Percentiles rank a stretch among this genome's conserved stretches.
These are phyloP conservation scores for Marronus borbonicus DNA, from an alignment of 2,888 invertebrate genomes.

Conservation along the genomic window DNA sequence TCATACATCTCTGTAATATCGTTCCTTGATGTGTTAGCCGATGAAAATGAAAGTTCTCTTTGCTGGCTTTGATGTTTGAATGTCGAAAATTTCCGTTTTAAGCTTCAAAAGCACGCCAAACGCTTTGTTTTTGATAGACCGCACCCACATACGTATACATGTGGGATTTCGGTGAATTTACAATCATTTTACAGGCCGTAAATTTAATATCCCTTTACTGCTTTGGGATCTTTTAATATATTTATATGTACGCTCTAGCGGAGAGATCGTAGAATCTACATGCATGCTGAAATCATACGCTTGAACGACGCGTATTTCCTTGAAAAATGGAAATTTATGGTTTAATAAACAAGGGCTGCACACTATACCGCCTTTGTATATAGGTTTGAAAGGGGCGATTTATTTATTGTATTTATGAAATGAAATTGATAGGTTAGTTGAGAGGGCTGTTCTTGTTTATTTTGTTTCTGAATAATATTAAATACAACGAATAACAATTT, in stretches of 20 bases:
- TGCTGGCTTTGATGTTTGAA: conserved; percentile 8
- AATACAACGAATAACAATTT: too few species aligned
- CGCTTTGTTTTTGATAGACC: conserved; percentile 4
- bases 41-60: conserved; percentile 9
- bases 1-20: not conserved
- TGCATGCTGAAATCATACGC: not conserved
- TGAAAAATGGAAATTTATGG: conserved; percentile 1
- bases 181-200: not conserved
- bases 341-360: not conserved
- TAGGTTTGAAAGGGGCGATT: too few species aligned
- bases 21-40: not conserved
- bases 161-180: conserved; percentile 4
- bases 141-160: not conserved
- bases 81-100: conserved; percentile 13
- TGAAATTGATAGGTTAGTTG: too few species aligned
- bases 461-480: too few species aligned
- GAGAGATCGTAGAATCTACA: not conserved
- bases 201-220: conserved; percentile 12
- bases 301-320: not conserved
- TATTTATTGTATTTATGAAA: too few species aligned
- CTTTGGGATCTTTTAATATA: conserved; percentile 14
- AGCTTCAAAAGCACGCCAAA: conserved; percentile 7
- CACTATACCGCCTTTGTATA: not conserved
- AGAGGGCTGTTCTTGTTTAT: too few species aligned
- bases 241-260: not conserved